Evolutionary conservation across 2,888 invertebrate genomes (phyloP).

Genomic region (Gastracanthus pulcherrimus): DNA sequence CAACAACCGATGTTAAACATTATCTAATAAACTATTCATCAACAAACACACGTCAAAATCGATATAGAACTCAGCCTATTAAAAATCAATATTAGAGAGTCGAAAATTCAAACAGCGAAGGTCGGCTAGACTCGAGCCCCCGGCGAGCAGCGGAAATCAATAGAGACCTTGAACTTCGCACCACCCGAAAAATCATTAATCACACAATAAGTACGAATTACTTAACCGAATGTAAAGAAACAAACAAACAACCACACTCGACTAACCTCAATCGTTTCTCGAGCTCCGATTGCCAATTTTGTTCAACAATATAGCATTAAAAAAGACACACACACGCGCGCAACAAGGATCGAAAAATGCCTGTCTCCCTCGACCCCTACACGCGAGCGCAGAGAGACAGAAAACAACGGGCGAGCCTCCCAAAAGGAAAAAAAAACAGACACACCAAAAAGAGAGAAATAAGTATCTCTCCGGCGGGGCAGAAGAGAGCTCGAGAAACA

Average conservation of each 20-base stretch:
- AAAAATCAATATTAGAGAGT: not conserved
- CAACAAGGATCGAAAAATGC: slow-evolving; percentile 11
- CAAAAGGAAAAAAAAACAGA: not conserved
- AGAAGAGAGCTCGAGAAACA: too few relatives aligned
- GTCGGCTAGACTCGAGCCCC: not conserved
- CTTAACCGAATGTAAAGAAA: too few relatives aligned
- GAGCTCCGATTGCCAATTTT: too few relatives aligned
- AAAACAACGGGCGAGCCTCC: not conserved
- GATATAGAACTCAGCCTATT: too few relatives aligned
- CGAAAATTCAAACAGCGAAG: not conserved
- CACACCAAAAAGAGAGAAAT: too few relatives aligned
- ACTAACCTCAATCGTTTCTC: not conserved
- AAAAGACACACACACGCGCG: not conserved
- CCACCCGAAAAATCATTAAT: not conserved
- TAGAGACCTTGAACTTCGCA: not conserved
- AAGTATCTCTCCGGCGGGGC: too few relatives aligned
- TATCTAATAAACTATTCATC: slow-evolving; percentile 7
- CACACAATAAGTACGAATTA: not conserved
- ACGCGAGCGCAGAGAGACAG: not conserved
- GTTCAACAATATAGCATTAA: too few relatives aligned
- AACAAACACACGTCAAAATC: too few relatives aligned
- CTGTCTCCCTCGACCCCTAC: not conserved
- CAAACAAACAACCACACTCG: not conserved
- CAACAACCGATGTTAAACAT: not conserved
- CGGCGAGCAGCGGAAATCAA: not conserved